phyloP scores from a whole-genome alignment of 2,888 invertebrate genomes.

The Enchytraeus crypticus region DNA sequence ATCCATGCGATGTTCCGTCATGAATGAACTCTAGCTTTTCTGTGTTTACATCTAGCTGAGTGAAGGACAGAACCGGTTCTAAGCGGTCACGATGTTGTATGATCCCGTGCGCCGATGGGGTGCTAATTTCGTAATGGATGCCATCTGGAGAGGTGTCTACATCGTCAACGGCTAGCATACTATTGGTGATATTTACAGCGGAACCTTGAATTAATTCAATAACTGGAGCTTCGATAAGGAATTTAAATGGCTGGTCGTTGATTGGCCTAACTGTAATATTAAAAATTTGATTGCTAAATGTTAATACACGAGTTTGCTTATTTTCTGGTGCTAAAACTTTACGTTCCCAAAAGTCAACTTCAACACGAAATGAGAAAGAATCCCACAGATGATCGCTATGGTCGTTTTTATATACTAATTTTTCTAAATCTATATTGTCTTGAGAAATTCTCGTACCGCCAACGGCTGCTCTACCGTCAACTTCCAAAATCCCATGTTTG shows the following conservation, averaged over 20 bases:
- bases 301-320: background rate
- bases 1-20: slow-evolving; percentile 38
- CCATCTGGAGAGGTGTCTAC: slow-evolving; percentile 73
- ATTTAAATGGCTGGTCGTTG: slow-evolving; percentile 78
- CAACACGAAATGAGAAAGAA: slow-evolving; percentile 42
- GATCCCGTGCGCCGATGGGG: slow-evolving; percentile 59
- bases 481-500: slow-evolving; percentile 30
- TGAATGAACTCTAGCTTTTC: slow-evolving; percentile 51
- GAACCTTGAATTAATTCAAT: slow-evolving; percentile 75
- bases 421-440: slow-evolving; percentile 67
- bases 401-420: slow-evolving; percentile 80
- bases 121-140: slow-evolving; percentile 75
- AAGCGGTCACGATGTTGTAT: slow-evolving; percentile 54
- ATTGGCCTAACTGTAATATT: slow-evolving; percentile 73
- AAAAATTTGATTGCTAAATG: slow-evolving; percentile 54
- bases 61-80: slow-evolving; percentile 57
- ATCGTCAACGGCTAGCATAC: slow-evolving; percentile 72
- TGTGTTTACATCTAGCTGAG: slow-evolving; percentile 75
- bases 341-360: background rate
- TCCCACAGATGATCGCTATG: slow-evolving; percentile 65
- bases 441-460: slow-evolving; percentile 63
- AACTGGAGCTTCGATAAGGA: slow-evolving; percentile 69
- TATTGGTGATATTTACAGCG: slow-evolving; percentile 42
- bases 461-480: background rate
- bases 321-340: background rate